A percentile compares a stretch with the other conserved stretches of the same genome.
These are phyloP conservation scores for Syngnathus rostellatus DNA, from an alignment of 2,797 vertebrate species.

Conservation along the genomic window DNA sequence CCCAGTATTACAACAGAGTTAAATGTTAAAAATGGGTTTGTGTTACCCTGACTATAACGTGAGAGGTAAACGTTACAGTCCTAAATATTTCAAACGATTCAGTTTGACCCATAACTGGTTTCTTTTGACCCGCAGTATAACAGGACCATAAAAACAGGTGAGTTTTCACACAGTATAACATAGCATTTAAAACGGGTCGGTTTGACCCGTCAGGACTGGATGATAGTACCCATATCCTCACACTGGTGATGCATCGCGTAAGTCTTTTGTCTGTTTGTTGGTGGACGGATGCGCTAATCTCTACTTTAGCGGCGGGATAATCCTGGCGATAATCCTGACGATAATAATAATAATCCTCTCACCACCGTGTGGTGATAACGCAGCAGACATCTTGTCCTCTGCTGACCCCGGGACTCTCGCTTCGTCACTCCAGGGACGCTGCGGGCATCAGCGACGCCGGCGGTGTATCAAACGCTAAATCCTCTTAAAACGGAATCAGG, in stretches of 20 bases:
- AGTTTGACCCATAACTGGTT: not conserved
- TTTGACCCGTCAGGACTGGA: not conserved
- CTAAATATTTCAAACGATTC: not conserved
- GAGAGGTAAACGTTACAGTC: not conserved
- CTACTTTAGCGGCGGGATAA: conserved; percentile 40
- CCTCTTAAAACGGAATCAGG: conserved; percentile 22
- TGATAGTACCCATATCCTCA: not conserved
- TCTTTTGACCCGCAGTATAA: not conserved
- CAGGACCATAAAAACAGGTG: not conserved
- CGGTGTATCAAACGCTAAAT: conserved; percentile 34
- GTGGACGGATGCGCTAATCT: conserved; percentile 34
- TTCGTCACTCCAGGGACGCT: conserved; percentile 8
- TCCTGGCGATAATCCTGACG: conserved; percentile 16
- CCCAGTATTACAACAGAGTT: too few species aligned
- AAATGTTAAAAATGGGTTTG: not conserved
- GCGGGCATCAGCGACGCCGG: conserved; percentile 31
- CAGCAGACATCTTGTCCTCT: conserved; percentile 40
- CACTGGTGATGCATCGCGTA: not conserved
- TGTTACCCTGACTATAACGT: not conserved
- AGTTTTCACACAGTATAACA: not conserved
- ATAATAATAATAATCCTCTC: conserved; percentile 5
- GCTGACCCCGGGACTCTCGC: conserved; percentile 32
- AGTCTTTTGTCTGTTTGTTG: conserved; percentile 24
- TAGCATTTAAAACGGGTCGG: not conserved
- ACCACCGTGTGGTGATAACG: conserved; percentile 33